These are phyloP conservation scores for Gadopsis marmoratus DNA, from an alignment of 2,797 vertebrate species.

Conservation along the genomic window DNA sequence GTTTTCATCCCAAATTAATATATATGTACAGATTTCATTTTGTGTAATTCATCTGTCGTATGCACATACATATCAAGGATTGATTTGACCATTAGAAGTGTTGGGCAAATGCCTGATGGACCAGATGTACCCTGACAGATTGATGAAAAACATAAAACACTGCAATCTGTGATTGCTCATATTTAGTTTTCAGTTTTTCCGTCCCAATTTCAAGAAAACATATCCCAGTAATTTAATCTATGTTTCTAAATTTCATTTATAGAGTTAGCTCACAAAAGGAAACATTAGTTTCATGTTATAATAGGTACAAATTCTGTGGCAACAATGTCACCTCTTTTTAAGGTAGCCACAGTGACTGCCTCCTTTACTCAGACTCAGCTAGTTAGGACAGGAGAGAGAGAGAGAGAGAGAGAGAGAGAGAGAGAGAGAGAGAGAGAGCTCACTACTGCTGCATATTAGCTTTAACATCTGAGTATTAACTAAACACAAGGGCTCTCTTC, in stretches of 20 bases:
- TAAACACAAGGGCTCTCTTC: conserved; percentile 55
- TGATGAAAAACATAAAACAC: background rate
- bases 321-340: background rate
- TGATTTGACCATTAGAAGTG: too few species aligned
- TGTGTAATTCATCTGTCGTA: too few species aligned
- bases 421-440: conserved; percentile 4
- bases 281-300: background rate
- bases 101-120: too few species aligned
- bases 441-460: conserved; percentile 16
- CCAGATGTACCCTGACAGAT: too few species aligned
- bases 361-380: conserved; percentile 18
- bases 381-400: conserved; percentile 24
- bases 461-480: conserved; percentile 31
- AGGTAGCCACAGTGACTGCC: conserved; percentile 3
- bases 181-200: too few species aligned
- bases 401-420: background rate
- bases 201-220: background rate
- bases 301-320: background rate
- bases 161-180: background rate
- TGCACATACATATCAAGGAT: too few species aligned
- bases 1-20: too few species aligned
- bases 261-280: background rate
- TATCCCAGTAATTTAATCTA: background rate
- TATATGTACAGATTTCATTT: too few species aligned
- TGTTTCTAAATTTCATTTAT: background rate